Base-by-base conservation (phyloP, 2,113 vertebrate genomes). In the Stictonetta naevosa region DNA sequence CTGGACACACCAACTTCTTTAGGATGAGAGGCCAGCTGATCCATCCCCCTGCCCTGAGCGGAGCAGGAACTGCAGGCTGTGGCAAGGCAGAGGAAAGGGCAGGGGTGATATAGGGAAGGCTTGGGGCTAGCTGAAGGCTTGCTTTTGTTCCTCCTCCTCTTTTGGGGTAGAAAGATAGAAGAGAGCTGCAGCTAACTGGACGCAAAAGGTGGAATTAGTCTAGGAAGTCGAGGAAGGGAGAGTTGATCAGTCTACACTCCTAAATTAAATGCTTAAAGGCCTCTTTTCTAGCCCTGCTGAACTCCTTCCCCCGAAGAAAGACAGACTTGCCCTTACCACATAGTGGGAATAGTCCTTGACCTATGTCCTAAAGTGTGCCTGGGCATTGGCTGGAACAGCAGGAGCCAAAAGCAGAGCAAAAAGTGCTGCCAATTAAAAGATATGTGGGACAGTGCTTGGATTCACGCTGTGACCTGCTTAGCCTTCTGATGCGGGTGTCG, bases 1-100 rank as follows among this genome's bases (percentile, higher is more conserved):
- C 17, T 34, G 48, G 38, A 36, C 21, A 22, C 7, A 10, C 4
- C 7, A 33, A 0, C 8, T 29, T 58, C 15, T 69, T 73, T 69
- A 62, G 48, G 19, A 26, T 71, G 53, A 42, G 17, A 44, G 26
- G 25, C 38, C 36, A n/a, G 58, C 23, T 53, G 46, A 53, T 60
- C 19, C 3, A 1, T 59, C 7, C 13, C 3, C 2, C 3, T 77
- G 16, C n/a, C 25, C n/a, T 36, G 68, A 26, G 11, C 46, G 22
- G 14, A 19, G 31, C 31, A 12, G 66, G 31, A 68, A 17, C 44
- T n/a, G 22, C 33, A 23, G 44, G 23, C 44, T 68, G 22, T 26
- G 17, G 25, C 23, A n/a, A 52, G 68, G 48, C 46, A 28, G n/a
- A 52, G 21, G 23, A 50, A 71, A 18, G 23, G 46, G 33, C 46